These are phyloP conservation scores for Haplotaxodon microlepis DNA, from an alignment of 2,113 vertebrate species.

Conservation along the genomic window DNA sequence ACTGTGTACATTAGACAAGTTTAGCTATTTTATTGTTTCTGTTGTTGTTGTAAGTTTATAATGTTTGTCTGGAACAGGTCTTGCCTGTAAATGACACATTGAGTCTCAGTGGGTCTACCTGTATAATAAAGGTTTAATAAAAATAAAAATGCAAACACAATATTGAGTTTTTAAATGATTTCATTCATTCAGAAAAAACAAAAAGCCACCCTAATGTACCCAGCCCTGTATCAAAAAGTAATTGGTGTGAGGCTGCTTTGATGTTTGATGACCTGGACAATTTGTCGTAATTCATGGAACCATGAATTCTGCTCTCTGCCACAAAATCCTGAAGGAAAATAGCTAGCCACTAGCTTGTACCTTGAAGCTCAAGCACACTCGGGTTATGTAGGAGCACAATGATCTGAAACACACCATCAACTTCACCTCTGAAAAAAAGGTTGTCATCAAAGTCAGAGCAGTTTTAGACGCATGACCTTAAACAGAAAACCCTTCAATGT, in stretches of 20 bases:
- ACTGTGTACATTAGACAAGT: not conserved
- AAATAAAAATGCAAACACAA: not conserved
- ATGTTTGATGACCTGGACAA: not conserved
- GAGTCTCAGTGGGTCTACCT: not conserved
- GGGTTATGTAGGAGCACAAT: not conserved
- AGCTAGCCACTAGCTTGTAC: not conserved
- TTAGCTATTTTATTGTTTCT: not conserved
- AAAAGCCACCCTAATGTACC: not conserved
- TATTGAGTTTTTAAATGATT: not conserved
- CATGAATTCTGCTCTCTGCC: not conserved
- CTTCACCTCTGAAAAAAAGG: not conserved
- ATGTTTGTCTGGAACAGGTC: not conserved
- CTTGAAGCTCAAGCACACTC: not conserved
- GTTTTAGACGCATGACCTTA: not conserved
- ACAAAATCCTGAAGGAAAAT: not conserved
- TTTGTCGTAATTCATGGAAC: not conserved
- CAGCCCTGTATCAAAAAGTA: not conserved
- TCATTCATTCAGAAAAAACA: not conserved
- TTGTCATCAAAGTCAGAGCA: not conserved
- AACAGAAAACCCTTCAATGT: not conserved
- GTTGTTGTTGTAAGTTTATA: not conserved
- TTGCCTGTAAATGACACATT: not conserved
- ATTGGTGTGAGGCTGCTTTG: not conserved
- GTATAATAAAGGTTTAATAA: not conserved
- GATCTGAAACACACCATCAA: not conserved